Conservation (phyloP, 2,888 invertebrate species). For the Branchipolynoe longqiensis region DNA sequence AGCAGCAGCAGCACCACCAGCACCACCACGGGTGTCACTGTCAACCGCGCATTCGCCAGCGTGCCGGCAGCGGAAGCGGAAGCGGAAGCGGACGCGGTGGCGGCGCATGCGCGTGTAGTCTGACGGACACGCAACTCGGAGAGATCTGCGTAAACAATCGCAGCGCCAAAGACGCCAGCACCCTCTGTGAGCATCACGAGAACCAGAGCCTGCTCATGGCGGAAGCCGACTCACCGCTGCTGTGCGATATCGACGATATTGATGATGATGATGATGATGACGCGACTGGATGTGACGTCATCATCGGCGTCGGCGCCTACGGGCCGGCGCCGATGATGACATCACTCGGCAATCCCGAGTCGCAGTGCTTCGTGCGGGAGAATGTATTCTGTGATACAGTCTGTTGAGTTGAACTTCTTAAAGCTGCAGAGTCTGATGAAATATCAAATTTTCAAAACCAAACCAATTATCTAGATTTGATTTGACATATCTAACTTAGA, state of each 20-base stretch:
- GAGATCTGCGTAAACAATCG: conserved; percentile 46
- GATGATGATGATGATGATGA: too few species aligned
- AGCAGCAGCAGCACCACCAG: too few species aligned
- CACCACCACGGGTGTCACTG: too few species aligned
- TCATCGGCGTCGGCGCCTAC: not conserved
- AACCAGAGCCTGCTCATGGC: not conserved
- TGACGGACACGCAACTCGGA: conserved; percentile 1
- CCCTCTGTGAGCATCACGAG: conserved; percentile 22
- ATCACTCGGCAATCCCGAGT: not conserved
- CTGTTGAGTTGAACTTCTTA: conserved; percentile 43
- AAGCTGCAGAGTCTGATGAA: too few species aligned
- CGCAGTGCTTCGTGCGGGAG: conserved; percentile 38
- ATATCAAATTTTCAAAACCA: too few species aligned
- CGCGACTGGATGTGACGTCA: not conserved
- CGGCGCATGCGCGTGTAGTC: conserved; percentile 21
- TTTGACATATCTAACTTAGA: too few species aligned
- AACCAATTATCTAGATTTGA: too few species aligned
- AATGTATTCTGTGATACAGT: conserved; percentile 48
- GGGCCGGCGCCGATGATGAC: not conserved
- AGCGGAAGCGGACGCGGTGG: too few species aligned
- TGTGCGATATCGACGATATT: conserved; percentile 19
- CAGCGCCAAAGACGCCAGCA: conserved; percentile 21
- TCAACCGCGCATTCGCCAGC: not conserved
- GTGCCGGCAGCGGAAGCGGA: too few species aligned
- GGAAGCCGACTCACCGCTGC: conserved; percentile 29